Base-by-base conservation (phyloP, 1,140 invertebrate species). In the Temnothorax nylanderi region DNA sequence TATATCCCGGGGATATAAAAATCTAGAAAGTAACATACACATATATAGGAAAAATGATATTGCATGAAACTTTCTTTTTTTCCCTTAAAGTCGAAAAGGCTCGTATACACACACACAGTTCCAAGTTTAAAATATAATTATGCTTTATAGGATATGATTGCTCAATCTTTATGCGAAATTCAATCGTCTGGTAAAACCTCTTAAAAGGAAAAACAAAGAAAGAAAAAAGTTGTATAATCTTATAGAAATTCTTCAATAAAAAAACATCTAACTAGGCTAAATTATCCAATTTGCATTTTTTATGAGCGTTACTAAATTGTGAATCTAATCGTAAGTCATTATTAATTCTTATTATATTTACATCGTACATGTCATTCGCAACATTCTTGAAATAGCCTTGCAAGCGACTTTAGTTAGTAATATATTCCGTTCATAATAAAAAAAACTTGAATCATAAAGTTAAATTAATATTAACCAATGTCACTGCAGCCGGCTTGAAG, bases 291-390 rank as follows among this genome's bases (percentile, higher is more conserved):
- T 32, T 69, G n/a, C 8, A 13, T 56, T 49, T 3, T 58, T 76
- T 60, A 76, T 60, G 21, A 8, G 16, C 16, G 3, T 60, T 13
- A 26, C 37, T 76, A 60, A 44, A 58, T 60, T 37, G 34, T 41
- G 41, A 26, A 51, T 65, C 41, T 69, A 69, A 69, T 69, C 13
- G 3, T 26, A 78, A 78, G 44, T 47, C 18, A 34, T 76, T 16
- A 76, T 44, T 58, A 11, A 47, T 21, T 60, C n/a, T 60, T 77
- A 13, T 77, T 62, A 65, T 80, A 80, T 80, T 80, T 67, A 80
- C 60, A 67, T 16, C 44, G 2, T 34, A 65, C 11, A n/a, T 10
- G 13, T 16, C 32, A 34, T 78, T 34, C 18, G 32, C 2, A 74
- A 37, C 54, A 76, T 21, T 18, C 41, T 78, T 37, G 32, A 3